These are phyloP conservation scores for Alethe diademata DNA, from an alignment of 2,113 vertebrate species.

Conservation along the genomic window DNA sequence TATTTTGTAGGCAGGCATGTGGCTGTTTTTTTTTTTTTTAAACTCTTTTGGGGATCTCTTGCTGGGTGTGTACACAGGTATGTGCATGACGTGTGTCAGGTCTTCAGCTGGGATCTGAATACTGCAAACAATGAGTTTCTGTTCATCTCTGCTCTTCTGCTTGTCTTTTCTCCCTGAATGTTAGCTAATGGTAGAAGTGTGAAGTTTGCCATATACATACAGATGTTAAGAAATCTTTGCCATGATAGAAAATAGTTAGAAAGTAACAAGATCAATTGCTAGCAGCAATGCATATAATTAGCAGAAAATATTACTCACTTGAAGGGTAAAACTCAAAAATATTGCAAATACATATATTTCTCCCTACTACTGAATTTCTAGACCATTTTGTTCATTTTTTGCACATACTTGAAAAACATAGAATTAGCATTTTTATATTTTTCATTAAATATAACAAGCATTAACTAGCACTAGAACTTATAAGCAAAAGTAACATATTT, in stretches of 20 bases:
- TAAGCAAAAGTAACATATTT: not conserved
- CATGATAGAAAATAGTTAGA: not conserved
- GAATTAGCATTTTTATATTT: not conserved
- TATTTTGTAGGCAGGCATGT: not conserved
- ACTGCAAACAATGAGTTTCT: not conserved
- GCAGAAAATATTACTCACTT: slow-evolving; percentile 3
- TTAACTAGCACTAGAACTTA: not conserved
- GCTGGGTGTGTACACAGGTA: rapidly evolving
- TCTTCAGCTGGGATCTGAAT: not conserved
- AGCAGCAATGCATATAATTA: not conserved
- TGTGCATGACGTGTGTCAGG: not conserved
- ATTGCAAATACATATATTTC: not conserved
- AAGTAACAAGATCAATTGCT: not conserved
- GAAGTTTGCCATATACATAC: not conserved
- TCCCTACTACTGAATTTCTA: not conserved
- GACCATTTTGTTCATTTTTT: not conserved
- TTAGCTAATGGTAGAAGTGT: not conserved
- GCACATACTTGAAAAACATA: not conserved
- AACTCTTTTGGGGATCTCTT: not conserved
- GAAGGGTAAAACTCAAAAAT: not conserved
- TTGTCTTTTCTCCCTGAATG: not conserved
- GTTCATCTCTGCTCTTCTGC: not conserved
- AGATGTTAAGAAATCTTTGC: not conserved
- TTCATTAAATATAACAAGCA: not conserved
- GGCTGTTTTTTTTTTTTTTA: not conserved